phyloP scores from a whole-genome alignment of 37 sponge, comb jelly and placozoan species.

The Ephydatia muelleri region DNA sequence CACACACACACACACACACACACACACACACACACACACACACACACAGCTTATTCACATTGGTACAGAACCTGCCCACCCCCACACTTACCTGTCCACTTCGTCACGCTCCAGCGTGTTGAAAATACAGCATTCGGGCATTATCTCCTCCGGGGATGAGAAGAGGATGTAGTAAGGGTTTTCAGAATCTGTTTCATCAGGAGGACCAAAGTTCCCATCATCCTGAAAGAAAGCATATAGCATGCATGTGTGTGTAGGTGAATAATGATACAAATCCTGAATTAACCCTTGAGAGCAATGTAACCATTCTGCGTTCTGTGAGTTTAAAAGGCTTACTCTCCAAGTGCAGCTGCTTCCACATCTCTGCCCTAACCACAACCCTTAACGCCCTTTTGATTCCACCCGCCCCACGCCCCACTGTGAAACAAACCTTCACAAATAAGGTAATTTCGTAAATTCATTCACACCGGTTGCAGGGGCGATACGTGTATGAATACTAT shows the following conservation, averaged over 20 bases:
- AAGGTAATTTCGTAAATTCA: too few species aligned
- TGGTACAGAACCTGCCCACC: background rate
- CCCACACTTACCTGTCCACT: slow-evolving; percentile 36
- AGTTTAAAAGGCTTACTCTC: too few species aligned
- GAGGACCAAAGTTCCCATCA: background rate
- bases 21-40: background rate
- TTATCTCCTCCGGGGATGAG: slow-evolving; percentile 43
- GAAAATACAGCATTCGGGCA: slow-evolving; percentile 59
- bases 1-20: slow-evolving; percentile 3
- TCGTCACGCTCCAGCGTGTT: slow-evolving; percentile 44
- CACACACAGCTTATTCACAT: background rate
- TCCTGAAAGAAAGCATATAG: background rate
- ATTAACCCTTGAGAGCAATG: too few species aligned
- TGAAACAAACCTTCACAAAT: too few species aligned
- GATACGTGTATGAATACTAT: too few species aligned
- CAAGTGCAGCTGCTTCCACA: too few species aligned
- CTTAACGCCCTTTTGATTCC: too few species aligned
- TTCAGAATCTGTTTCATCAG: slow-evolving; percentile 14
- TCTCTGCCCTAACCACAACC: too few species aligned
- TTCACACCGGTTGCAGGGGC: too few species aligned
- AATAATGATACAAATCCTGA: too few species aligned
- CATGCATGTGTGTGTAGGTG: background rate
- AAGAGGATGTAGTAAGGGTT: slow-evolving; percentile 62
- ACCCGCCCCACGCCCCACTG: too few species aligned
- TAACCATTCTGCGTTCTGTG: too few species aligned